Evolutionary conservation across 2,113 vertebrate species (phyloP).

Genomic region (Sander lucioperca): DNA sequence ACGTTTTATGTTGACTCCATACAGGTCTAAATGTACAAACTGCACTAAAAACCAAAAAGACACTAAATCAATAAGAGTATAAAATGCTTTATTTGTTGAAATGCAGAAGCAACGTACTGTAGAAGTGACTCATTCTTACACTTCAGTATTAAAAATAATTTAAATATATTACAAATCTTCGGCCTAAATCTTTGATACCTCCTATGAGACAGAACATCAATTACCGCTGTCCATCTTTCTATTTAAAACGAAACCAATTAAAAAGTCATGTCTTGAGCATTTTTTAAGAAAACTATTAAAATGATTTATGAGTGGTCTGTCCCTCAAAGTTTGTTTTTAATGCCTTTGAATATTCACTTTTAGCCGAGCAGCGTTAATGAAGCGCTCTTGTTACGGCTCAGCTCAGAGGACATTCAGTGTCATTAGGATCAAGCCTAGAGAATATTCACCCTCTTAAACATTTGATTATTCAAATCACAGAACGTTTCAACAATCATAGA

Average conservation of each 20-base stretch:
- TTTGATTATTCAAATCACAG: constrained; percentile 29
- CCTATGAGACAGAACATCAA: background rate
- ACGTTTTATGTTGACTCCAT: too few relatives aligned
- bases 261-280: constrained; percentile 33
- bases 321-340: background rate
- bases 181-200: background rate
- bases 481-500: background rate
- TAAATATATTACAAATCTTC: constrained; percentile 69
- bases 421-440: constrained; percentile 8
- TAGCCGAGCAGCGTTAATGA: background rate
- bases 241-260: constrained; percentile 26
- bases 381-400: background rate
- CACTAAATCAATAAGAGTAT: constrained; percentile 25
- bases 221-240: background rate
- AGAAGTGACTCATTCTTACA: constrained; percentile 26
- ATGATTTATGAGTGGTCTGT: background rate
- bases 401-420: constrained; percentile 9
- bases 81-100: constrained; percentile 77
- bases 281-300: constrained; percentile 25
- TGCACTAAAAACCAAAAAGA: background rate
- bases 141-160: constrained; percentile 75
- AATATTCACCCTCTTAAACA: constrained; percentile 15
- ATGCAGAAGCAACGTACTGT: constrained; percentile 50
- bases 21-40: background rate
- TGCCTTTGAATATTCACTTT: constrained; percentile 4